A percentile compares a stretch with the other conserved stretches of the same genome.
These are phyloP conservation scores for Cerceris rybyensis DNA, from an alignment of 2,888 invertebrate species.

Conservation along the genomic window DNA sequence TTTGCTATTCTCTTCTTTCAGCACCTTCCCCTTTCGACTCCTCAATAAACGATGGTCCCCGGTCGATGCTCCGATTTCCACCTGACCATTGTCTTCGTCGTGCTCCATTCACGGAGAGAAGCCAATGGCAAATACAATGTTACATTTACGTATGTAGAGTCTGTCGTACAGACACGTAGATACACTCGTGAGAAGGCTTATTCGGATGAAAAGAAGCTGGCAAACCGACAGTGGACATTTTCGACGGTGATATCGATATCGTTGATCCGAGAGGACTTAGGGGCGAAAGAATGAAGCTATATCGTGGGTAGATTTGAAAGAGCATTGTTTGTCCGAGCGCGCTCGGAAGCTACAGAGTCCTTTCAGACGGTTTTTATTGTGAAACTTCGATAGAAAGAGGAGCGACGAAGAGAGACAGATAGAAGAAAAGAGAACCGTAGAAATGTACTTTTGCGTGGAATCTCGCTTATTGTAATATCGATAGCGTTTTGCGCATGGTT, in stretches of 20 bases:
- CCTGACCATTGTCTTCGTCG: conserved; percentile 36
- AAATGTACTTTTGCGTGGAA: not conserved
- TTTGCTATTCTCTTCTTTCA: not conserved
- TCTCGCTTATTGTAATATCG: not conserved
- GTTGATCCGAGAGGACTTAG: conserved; percentile 1
- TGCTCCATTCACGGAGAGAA: conserved; percentile 28
- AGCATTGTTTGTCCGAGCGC: not conserved
- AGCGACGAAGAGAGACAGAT: not conserved
- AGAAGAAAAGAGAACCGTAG: not conserved
- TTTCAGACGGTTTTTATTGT: not conserved
- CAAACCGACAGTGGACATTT: conserved; percentile 4
- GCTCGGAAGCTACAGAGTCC: not conserved
- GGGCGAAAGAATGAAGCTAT: not conserved
- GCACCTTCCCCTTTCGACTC: conserved; percentile 19
- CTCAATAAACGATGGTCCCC: conserved; percentile 27
- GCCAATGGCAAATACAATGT: conserved; percentile 26
- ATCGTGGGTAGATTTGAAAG: not conserved
- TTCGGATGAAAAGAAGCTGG: not conserved
- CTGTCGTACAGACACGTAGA: not conserved
- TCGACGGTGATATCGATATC: conserved; percentile 22
- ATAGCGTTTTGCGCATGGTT: no score
- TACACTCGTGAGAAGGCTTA: not conserved
- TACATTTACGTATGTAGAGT: no score
- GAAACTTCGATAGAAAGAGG: not conserved
- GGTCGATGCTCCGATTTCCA: not conserved